Conservation (phyloP, 2,888 invertebrate species). For the Schizaphis graminum region DNA sequence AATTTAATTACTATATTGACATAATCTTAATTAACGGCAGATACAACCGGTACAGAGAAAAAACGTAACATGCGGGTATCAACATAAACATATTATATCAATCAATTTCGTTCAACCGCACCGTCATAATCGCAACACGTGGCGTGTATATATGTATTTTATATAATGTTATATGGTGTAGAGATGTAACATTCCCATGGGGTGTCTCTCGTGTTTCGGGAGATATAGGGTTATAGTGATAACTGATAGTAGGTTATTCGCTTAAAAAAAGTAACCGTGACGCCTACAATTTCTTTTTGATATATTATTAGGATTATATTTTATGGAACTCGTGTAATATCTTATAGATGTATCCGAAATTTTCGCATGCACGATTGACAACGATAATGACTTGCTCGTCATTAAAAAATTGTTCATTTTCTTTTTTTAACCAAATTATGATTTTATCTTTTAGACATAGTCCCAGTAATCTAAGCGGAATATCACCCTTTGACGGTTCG, state of each 20-base stretch:
- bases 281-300: neutral
- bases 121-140: neutral
- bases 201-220: neutral
- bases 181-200: neutral
- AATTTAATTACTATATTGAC: neutral
- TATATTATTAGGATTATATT: neutral
- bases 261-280: neutral
- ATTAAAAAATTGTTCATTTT: neutral
- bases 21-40: neutral
- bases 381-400: neutral
- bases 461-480: conserved; percentile 78
- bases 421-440: neutral
- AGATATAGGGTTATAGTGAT: neutral
- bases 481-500: conserved; percentile 87
- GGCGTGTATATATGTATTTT: neutral
- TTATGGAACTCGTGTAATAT: neutral
- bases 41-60: neutral
- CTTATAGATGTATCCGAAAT: neutral
- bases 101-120: conserved; percentile 1
- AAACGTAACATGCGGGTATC: neutral
- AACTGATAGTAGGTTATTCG: neutral
- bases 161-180: neutral
- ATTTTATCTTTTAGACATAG: conserved; percentile 66
- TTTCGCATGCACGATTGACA: neutral
- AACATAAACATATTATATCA: neutral